These are phyloP conservation scores for Folsomia candida DNA, from an alignment of 2,888 invertebrate genomes.

Conservation along the genomic window DNA sequence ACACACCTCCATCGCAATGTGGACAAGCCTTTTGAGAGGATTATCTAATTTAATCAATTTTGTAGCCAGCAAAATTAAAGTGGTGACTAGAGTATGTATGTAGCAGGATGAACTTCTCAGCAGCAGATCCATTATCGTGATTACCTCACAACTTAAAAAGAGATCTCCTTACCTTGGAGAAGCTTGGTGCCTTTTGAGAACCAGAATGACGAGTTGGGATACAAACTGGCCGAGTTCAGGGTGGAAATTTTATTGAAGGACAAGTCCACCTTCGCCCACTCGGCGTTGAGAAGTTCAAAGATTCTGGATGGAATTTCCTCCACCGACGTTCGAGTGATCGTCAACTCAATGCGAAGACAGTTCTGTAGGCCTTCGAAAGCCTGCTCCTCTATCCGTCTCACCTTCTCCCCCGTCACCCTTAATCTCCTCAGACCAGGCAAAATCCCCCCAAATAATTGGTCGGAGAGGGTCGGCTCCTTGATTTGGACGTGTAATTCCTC, in stretches of 20 bases:
- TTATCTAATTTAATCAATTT: background rate
- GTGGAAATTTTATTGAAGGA: conserved; percentile 75
- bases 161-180: conserved; percentile 66
- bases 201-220: conserved; percentile 82
- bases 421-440: conserved; percentile 75
- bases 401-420: conserved; percentile 73
- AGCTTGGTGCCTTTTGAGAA: conserved; percentile 82
- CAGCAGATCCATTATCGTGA: background rate
- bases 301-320: conserved; percentile 72
- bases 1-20: too few relatives aligned
- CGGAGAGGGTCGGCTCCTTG: conserved; percentile 69
- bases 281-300: conserved; percentile 42
- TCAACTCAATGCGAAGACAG: conserved; percentile 72
- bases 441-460: conserved; percentile 73
- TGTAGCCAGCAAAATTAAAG: background rate
- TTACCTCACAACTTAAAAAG: background rate
- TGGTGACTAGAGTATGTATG: too few relatives aligned
- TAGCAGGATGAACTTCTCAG: too few relatives aligned
- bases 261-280: conserved; percentile 64
- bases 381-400: conserved; percentile 71
- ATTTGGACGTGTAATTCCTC: conserved; percentile 74
- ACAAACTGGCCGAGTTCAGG: conserved; percentile 78
- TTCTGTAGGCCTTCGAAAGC: conserved; percentile 73
- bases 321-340: conserved; percentile 74
- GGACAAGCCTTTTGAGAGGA: too few relatives aligned